These are phyloP conservation scores for Spondyliosoma cantharus DNA, from an alignment of 2,797 vertebrate genomes.

Conservation along the genomic window DNA sequence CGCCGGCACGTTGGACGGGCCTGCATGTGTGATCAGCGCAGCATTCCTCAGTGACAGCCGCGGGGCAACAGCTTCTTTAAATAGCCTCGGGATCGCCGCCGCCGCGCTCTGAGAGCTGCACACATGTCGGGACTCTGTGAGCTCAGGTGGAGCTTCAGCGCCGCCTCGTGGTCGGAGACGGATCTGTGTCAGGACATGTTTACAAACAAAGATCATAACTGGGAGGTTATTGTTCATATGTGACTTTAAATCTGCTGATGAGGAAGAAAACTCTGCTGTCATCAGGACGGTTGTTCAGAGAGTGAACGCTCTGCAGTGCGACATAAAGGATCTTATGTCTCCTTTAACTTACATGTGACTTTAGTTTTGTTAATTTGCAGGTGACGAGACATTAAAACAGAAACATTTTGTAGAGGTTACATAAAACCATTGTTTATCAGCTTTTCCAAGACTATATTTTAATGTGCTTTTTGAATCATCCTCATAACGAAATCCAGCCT, in stretches of 20 bases:
- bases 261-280: not conserved
- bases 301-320: too few relatives aligned
- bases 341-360: too few relatives aligned
- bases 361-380: not conserved
- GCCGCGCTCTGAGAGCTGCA: constrained; percentile 9
- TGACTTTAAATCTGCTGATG: too few relatives aligned
- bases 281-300: not conserved
- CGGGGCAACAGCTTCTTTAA: constrained; percentile 64
- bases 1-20: constrained; percentile 2
- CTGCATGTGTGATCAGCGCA: constrained; percentile 40
- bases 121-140: not conserved
- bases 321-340: not conserved
- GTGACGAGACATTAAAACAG: not conserved
- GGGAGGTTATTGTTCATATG: not conserved
- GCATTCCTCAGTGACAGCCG: constrained; percentile 80
- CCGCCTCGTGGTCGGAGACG: constrained; percentile 65
- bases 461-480: not conserved
- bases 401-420: not conserved
- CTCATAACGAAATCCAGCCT: not conserved
- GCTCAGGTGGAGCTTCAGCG: constrained; percentile 64
- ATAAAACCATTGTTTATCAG: too few relatives aligned
- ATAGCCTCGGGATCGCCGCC: constrained; percentile 58
- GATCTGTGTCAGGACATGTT: not conserved
- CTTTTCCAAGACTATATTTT: not conserved
- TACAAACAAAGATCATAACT: not conserved